These are phyloP conservation scores for Sitta carolinensis DNA, from an alignment of 2,797 vertebrate species.

Conservation along the genomic window DNA sequence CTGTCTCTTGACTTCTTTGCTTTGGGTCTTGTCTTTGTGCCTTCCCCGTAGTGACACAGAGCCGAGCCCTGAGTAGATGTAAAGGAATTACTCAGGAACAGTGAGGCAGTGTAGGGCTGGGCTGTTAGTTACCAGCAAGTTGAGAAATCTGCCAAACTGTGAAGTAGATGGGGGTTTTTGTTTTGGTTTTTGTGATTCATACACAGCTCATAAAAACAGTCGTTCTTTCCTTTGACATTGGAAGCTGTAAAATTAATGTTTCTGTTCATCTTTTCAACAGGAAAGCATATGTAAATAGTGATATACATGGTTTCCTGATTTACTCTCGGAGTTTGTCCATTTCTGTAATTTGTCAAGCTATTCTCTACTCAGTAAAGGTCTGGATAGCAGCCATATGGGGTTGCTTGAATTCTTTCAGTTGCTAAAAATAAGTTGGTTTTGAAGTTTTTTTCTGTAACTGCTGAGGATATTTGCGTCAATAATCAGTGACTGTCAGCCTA, in stretches of 20 bases:
- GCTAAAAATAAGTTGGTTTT: constrained; percentile 57
- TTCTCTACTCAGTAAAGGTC: background rate
- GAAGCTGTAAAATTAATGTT: constrained; percentile 1
- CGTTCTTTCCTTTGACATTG: background rate
- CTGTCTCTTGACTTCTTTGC: background rate
- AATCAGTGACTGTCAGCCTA: constrained; percentile 39
- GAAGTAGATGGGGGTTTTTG: background rate
- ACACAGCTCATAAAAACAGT: constrained; percentile 18
- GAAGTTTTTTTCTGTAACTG: constrained; percentile 35
- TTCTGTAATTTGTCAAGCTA: constrained; percentile 27
- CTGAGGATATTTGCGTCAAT: constrained; percentile 11
- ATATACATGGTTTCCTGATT: constrained; percentile 14
- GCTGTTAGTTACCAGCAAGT: background rate
- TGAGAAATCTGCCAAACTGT: constrained; percentile 19
- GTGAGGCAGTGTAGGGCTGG: background rate
- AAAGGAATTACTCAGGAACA: background rate
- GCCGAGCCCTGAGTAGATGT: background rate
- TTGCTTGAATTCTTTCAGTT: constrained; percentile 40
- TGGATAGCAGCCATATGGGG: background rate
- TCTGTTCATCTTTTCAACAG: constrained; percentile 7
- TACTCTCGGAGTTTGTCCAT: constrained; percentile 1
- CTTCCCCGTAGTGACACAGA: background rate
- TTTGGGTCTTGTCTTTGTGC: background rate
- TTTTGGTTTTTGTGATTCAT: constrained; percentile 41
- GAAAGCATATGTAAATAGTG: constrained; percentile 7